Evolutionary conservation across 64 coral and sea anemone species (phyloP), one percentile per base, ranked within the genome.

Genomic region (Anthopleura sola): DNA sequence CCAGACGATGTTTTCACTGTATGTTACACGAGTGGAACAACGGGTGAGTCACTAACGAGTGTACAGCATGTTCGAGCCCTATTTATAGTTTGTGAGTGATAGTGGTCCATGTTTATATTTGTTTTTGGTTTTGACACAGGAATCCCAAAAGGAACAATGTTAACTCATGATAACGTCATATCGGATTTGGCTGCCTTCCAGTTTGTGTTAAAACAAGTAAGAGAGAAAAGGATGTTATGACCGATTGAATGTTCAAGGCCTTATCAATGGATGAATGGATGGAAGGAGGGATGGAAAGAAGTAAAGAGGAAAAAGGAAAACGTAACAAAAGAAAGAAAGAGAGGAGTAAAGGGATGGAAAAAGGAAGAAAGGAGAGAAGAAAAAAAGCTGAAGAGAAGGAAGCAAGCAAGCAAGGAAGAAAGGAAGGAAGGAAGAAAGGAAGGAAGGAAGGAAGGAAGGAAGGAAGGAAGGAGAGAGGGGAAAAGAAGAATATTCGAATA

Each of bases 1-100:
- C 57, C 92, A 5, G 89, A 93, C 17, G 95, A 98, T 32, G 54
- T 86, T 13, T 88, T 91, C 23, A 98, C 95, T 37, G 58, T 98
- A 60, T 98, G 91, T 23, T 98, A 93, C 56, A 98, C 95, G 13
- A 98, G 95, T 86, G 95, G 95, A 62, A 93, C 95, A 1, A 98
- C 95, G 88, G 95, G 95, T 98, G 23, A 49, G 82, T 60, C 28
- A 5, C 40, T 44, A 44, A 44, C 40, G 40, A 44, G 40, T 44
- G 9, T 44, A 44, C 9, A 44, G 4, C 40, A 44, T 44, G 40
- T 8, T 44, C n/a, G n/a, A n/a, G n/a, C 40, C 40, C 9, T 44
- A 44, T 44, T 44, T 8, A 2, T 44, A 44, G 9, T 44, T 44
- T 44, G 9, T 44, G 0, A 44, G 0, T 44, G 0, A 44, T 44